Evolutionary conservation across 2,113 vertebrate species (phyloP).

Genomic region (Sphaerodactylus townsendi): DNA sequence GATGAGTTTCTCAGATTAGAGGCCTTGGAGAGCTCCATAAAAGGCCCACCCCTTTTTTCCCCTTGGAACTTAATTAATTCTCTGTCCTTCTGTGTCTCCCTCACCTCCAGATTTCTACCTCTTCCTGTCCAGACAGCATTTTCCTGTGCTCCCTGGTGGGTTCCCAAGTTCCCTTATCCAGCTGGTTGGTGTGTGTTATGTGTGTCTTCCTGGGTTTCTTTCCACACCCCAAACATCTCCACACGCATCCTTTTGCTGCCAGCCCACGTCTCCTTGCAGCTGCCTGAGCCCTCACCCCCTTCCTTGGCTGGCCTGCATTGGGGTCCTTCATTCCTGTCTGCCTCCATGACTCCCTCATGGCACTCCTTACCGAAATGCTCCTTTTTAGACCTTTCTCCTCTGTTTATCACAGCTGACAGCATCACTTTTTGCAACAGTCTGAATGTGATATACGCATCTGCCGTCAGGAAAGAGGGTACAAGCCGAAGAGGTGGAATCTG

Average conservation of each 20-base stretch:
- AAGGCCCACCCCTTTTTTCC: constrained; percentile 19
- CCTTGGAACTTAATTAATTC: constrained; percentile 26
- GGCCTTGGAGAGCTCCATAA: neutral
- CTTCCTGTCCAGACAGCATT: neutral
- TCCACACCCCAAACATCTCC: neutral
- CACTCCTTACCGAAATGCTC: neutral
- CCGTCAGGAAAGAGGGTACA: too few species aligned
- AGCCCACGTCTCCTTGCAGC: constrained; percentile 1
- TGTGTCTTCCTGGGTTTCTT: neutral
- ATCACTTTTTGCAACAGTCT: neutral
- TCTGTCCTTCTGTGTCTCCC: neutral
- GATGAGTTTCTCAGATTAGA: neutral
- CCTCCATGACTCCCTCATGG: neutral
- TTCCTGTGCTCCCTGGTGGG: neutral
- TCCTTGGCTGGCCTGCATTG: neutral
- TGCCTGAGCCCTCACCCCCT: neutral
- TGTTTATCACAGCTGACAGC: neutral
- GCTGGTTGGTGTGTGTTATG: too few species aligned
- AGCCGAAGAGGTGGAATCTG: too few species aligned
- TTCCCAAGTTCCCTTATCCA: neutral
- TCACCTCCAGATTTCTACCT: neutral
- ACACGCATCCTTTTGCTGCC: neutral
- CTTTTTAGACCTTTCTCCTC: too few species aligned
- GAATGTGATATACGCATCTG: too few species aligned
- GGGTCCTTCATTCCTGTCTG: neutral